Conservation (phyloP, 35 echinoderm and acorn worm species). For the Strongylocentrotus purpuratus region DNA sequence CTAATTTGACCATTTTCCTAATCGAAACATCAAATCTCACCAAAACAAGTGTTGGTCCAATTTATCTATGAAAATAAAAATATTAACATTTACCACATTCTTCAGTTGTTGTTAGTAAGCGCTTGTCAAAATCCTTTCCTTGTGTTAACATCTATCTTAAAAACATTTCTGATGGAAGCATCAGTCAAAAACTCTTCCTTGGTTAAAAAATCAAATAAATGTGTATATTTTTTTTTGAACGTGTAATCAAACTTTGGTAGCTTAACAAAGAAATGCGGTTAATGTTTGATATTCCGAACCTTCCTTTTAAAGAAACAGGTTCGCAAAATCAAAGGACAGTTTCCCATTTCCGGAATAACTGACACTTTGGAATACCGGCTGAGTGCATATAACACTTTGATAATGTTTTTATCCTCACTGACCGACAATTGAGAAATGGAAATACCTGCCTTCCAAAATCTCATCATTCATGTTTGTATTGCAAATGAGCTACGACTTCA, state of each 20-base stretch:
- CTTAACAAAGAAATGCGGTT: background rate
- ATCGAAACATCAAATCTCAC: too few relatives aligned
- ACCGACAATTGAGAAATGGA: background rate
- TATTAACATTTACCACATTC: background rate
- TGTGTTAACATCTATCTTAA: background rate
- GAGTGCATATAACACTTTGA: too few relatives aligned
- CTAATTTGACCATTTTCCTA: too few relatives aligned
- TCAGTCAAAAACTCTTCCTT: background rate
- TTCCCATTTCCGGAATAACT: background rate
- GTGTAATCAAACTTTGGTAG: too few relatives aligned
- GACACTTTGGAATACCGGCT: background rate
- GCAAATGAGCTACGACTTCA: too few relatives aligned
- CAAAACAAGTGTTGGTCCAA: background rate
- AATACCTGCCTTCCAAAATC: background rate
- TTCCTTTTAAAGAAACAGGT: background rate
- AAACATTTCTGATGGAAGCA: background rate
- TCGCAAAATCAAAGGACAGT: too few relatives aligned
- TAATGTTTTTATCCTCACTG: background rate
- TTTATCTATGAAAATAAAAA: background rate
- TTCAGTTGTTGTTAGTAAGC: background rate
- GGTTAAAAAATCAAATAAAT: background rate
- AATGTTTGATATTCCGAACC: background rate
- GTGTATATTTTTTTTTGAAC: too few relatives aligned
- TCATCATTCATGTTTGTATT: too few relatives aligned
- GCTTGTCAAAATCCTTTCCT: slow-evolving; percentile 9